Evolutionary conservation across 2,888 invertebrate genomes (phyloP), one percentile per base, ranked within the genome.

Genomic region (Drosophila austrosaltans): DNA sequence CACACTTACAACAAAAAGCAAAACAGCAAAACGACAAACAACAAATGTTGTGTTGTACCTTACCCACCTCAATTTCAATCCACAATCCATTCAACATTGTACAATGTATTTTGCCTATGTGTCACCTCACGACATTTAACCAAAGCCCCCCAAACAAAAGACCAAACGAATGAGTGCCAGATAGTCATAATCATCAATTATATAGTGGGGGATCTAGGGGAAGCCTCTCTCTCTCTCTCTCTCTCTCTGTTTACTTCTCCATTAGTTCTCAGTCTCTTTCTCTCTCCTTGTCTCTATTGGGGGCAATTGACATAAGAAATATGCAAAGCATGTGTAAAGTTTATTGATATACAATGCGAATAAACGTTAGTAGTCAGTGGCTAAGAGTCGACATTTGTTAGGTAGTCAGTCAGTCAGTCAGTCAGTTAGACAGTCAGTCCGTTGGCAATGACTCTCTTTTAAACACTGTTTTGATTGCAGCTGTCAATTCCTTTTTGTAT

Each of bases 151-250:
- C 22, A 16, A 62, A 36, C 39, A 36, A 64, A 30, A 57, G 44
- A 22, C 44, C n/a, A n/a, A 42, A 22, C 36, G 48, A 42, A 7
- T 36, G 32, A n/a, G 36, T 12, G n/a, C 10, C 57, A 72, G 61
- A 79, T 60, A 79, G 82, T 79, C 84, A 86, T 79, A 83, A 83
- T 83, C 84, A 86, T 83, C 87, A 83, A 86, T 83, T 86, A 86
- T 86, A 82, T 73, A 63, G 36, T 67, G 28, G 10, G 1, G 36
- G 16, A 16, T 16, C 16, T 16, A 16, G 36, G 36, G 8, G 36
- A 36, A 10, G 36, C 25, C n/a, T 16, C 16, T 48, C 22, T 22
- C 1, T 22, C 25, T 5, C 1, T 22, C 25, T 5, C 48, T 48
- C 48, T 25, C 1, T 48, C 48, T 48, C 54, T 54, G 2, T 16